Conservation (phyloP, 1,140 invertebrate genomes). For the Brachionus paranguensis region DNA sequence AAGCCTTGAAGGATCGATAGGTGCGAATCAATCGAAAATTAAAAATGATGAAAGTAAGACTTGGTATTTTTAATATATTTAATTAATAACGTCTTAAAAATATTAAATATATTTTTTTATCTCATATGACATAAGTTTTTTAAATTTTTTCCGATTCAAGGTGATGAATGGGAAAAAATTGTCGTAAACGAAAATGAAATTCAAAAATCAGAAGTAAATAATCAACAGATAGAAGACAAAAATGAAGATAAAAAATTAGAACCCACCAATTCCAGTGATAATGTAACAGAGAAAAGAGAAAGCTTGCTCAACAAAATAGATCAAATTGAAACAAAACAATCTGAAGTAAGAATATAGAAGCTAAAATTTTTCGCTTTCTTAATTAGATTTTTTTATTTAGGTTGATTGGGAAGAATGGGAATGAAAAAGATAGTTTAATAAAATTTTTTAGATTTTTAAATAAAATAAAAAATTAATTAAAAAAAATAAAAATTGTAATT, state of each 20-base stretch:
- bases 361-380: neutral
- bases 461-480: neutral
- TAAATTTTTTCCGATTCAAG: neutral
- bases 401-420: slow-evolving; percentile 31
- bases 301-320: neutral
- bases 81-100: neutral
- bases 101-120: neutral
- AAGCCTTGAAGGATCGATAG: neutral
- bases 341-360: neutral
- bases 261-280: neutral
- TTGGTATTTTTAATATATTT: neutral
- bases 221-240: neutral
- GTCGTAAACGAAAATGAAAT: neutral
- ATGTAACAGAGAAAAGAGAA: neutral
- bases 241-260: neutral
- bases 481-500: too few relatives aligned
- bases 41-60: neutral
- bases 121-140: neutral
- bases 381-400: neutral
- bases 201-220: neutral
- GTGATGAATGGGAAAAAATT: slow-evolving; percentile 31
- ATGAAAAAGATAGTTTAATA: neutral
- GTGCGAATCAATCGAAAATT: neutral
- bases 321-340: neutral
- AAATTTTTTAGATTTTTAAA: neutral